Percentiles rank a stretch among this genome's conserved stretches.
phyloP scores from a whole-genome alignment of 2,888 invertebrate species.

The Anorthoa munda region DNA sequence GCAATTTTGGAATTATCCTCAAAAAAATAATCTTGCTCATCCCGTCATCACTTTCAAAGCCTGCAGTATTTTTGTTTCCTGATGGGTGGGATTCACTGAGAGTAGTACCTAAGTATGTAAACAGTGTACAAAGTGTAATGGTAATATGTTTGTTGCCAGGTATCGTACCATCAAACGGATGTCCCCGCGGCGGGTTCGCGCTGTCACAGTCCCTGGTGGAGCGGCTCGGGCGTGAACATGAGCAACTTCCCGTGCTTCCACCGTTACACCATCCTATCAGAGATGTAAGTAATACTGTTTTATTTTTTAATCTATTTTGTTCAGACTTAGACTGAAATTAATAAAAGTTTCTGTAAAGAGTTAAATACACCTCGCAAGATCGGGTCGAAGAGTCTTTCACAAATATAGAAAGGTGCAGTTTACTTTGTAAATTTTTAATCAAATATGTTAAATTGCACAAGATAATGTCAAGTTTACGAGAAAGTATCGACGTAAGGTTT shows the following conservation, averaged over 20 bases:
- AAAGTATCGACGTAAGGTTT: too few species aligned
- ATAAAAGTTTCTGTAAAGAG: too few species aligned
- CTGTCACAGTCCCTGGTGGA: constrained; percentile 81
- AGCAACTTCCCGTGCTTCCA: constrained; percentile 77
- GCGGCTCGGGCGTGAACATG: constrained; percentile 82
- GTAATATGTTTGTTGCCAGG: constrained; percentile 69
- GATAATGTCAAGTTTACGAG: too few species aligned
- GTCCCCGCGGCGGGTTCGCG: constrained; percentile 80
- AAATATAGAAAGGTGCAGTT: too few species aligned
- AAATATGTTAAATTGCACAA: too few species aligned
- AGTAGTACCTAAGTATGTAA: neutral
- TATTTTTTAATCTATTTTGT: too few species aligned
- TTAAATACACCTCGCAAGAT: too few species aligned
- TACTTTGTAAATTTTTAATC: too few species aligned
- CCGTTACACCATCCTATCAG: constrained; percentile 82
- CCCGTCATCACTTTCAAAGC: neutral
- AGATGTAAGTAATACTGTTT: constrained; percentile 76
- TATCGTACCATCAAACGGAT: constrained; percentile 79
- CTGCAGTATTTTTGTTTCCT: neutral
- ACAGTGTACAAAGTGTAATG: neutral
- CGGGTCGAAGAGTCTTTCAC: too few species aligned
- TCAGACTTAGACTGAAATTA: too few species aligned
- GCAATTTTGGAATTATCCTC: neutral
- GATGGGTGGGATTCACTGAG: neutral
- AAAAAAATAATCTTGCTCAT: neutral